Evolutionary conservation across 92 coral and sea anemone species (phyloP).

Genomic region (Isaurus tuberculatus): DNA sequence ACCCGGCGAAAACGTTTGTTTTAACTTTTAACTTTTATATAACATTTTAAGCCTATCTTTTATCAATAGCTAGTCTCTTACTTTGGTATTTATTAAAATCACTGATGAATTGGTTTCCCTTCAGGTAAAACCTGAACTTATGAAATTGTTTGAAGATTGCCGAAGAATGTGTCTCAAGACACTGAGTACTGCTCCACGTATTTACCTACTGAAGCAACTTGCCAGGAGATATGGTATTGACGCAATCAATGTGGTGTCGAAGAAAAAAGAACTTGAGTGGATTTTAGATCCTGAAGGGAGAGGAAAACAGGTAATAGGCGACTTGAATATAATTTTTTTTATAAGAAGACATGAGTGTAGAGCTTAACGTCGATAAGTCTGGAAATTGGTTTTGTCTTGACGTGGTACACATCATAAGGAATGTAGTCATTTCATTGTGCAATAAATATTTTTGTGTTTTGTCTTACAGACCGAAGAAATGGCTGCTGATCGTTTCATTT

Average conservation of each 20-base stretch:
- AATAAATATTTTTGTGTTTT: not conserved
- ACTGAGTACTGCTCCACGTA: slow-evolving; percentile 59
- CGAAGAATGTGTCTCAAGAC: slow-evolving; percentile 60
- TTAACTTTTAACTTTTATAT: too few species aligned
- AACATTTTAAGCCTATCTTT: too few species aligned
- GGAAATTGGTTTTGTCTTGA: too few species aligned
- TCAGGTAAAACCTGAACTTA: slow-evolving; percentile 45
- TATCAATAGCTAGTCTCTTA: too few species aligned
- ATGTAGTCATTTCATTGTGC: not conserved
- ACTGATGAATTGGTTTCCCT: not conserved
- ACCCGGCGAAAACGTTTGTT: too few species aligned
- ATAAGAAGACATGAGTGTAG: too few species aligned
- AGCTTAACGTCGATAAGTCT: too few species aligned
- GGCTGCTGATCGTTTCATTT: slow-evolving; percentile 74
- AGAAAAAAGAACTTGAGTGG: slow-evolving; percentile 65
- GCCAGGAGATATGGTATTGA: slow-evolving; percentile 75
- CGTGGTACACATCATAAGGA: not conserved
- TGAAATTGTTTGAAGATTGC: slow-evolving; percentile 59
- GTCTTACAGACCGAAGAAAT: slow-evolving; percentile 57
- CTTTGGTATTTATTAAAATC: too few species aligned
- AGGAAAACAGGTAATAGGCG: slow-evolving; percentile 20
- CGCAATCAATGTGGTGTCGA: slow-evolving; percentile 58
- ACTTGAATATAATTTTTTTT: too few species aligned
- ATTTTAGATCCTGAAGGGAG: slow-evolving; percentile 63
- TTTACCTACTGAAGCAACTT: slow-evolving; percentile 77